Base-by-base conservation (phyloP, 2,113 vertebrate genomes). In the Coptodon rendalli region DNA sequence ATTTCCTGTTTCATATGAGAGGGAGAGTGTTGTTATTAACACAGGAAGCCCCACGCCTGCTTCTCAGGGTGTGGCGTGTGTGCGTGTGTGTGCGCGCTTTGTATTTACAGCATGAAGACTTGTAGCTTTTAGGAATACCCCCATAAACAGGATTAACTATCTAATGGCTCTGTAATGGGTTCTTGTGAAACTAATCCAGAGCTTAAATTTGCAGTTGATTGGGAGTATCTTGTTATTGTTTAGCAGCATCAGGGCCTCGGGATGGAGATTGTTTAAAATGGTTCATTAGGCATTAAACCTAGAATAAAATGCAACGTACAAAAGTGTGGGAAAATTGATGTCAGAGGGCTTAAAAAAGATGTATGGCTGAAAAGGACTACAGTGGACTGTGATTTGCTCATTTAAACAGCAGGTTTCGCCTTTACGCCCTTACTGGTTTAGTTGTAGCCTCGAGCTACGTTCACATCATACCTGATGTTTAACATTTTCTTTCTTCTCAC, bases 11-110 rank as follows among this genome's bases (percentile, higher is more conserved):
- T 17, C 38, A 5, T 53, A 50, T 19, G 9, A 36, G 40, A 36
- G 2, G 57, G 78, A 45, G n/a, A 36, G 29, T 11, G 16, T 61
- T 87, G 83, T 79, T 82, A 53, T 78, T 86, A 85, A 81, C 88
- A 84, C 86, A 91, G 88, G 86, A 91, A 91, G 86, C 56, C 52
- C 43, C 61, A 17, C 7, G 34, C 82, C 82, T 82, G 34, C 63
- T 22, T 84, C 73, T 16, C 43, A 29, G 76, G 87, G 45, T 27
- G 81, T 24, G 50, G 56, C 19, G 6, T 63, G 17, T 61, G 22
- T 80, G 27, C 1, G 22, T 2, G 53, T 82, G 16, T 10, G 13
- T 17, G 9, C 36, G 59, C 0, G 0, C n/a, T 40, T 50, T 57
- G 73, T 80, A 17, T 86, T 36, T 31, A 43, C 50, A 14, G 40